A percentile compares a stretch with the other conserved stretches of the same genome.
These are phyloP conservation scores for Lycaon pictus DNA, from an alignment of 2,113 vertebrate species.

Conservation along the genomic window DNA sequence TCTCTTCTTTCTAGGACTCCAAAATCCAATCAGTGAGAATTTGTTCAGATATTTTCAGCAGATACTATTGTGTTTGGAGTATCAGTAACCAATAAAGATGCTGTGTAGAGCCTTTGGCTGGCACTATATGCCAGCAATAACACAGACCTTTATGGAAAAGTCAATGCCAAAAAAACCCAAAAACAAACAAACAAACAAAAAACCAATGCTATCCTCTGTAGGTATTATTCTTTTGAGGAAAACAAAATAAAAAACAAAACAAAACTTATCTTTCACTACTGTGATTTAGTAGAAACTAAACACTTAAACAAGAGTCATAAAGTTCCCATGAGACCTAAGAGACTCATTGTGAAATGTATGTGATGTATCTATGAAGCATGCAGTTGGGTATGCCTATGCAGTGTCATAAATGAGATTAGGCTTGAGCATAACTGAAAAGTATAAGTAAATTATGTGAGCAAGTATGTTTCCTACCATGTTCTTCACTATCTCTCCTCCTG, in stretches of 20 bases:
- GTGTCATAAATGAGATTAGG: neutral
- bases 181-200: neutral
- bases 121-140: neutral
- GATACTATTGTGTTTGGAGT: neutral
- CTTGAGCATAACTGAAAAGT: neutral
- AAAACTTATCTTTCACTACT: neutral
- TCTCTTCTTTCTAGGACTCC: neutral
- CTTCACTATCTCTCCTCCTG: neutral
- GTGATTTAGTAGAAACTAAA: neutral
- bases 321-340: neutral
- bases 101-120: neutral
- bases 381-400: neutral
- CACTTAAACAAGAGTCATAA: neutral
- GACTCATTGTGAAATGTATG: neutral
- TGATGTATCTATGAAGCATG: neutral
- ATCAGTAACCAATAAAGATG: neutral
- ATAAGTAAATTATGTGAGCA: neutral
- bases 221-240: neutral
- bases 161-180: too few species aligned
- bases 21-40: neutral
- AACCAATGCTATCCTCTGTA: neutral
- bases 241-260: neutral
- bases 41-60: neutral
- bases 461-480: neutral
- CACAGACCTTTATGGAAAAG: neutral